Evolutionary conservation across 2,113 vertebrate genomes (phyloP).

Genomic region (Pholis gunnellus): DNA sequence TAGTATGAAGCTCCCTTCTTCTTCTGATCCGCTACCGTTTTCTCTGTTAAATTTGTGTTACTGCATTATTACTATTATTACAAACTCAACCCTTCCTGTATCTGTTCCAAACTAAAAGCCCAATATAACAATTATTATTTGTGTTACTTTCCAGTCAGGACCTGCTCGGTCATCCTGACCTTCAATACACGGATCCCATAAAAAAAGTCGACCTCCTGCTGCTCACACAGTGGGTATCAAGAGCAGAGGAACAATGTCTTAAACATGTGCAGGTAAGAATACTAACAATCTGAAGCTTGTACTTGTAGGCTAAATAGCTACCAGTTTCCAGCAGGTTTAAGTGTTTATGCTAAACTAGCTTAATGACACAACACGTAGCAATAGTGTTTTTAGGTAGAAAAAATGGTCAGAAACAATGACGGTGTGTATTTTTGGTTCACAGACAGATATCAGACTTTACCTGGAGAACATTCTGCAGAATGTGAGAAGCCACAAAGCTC

Average conservation of each 20-base stretch:
- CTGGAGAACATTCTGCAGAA: constrained; percentile 49
- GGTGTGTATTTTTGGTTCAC: background rate
- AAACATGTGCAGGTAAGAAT: constrained; percentile 52
- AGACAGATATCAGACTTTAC: background rate
- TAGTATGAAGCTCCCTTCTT: background rate
- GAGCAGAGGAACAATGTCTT: constrained; percentile 51
- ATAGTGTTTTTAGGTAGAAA: no score
- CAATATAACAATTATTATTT: no score
- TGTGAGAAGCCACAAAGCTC: constrained; percentile 47
- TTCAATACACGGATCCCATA: background rate
- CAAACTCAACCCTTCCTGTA: background rate
- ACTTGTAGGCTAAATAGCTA: no score
- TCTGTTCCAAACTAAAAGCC: background rate
- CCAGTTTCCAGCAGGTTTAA: no score
- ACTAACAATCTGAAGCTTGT: background rate
- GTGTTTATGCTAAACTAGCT: no score
- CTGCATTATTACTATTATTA: no score
- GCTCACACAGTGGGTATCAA: constrained; percentile 32
- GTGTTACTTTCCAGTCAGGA: constrained; percentile 56
- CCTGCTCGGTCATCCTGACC: background rate
- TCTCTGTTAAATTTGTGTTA: background rate
- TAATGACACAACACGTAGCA: no score
- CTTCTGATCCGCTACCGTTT: no score
- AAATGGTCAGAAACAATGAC: no score
- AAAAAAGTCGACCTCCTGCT: constrained; percentile 41